Evolutionary conservation across 2,888 invertebrate genomes (phyloP).

Genomic region (Margaritifera margaritifera): DNA sequence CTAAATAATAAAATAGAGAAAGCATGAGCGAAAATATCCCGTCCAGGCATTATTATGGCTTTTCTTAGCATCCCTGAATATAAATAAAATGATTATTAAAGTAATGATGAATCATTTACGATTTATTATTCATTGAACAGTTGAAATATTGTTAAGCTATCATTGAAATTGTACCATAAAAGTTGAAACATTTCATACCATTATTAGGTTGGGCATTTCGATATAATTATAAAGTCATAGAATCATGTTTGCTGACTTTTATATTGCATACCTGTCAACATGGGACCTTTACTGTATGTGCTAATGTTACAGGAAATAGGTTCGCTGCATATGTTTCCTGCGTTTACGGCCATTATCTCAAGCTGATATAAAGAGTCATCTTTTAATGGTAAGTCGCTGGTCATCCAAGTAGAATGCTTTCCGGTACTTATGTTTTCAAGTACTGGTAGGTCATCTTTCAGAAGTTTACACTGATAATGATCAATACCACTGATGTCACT

Average conservation of each 20-base stretch:
- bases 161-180: too few relatives aligned
- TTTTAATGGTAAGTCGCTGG: constrained; percentile 5
- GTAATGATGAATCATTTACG: too few relatives aligned
- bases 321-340: constrained; percentile 4
- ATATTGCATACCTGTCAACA: constrained; percentile 11
- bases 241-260: not conserved
- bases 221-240: too few relatives aligned
- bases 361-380: constrained; percentile 6
- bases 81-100: too few relatives aligned
- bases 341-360: constrained; percentile 7
- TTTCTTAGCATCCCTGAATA: too few relatives aligned
- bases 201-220: too few relatives aligned
- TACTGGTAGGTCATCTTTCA: constrained; percentile 3
- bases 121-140: too few relatives aligned
- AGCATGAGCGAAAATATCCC: too few relatives aligned
- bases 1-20: too few relatives aligned
- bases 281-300: constrained; percentile 4
- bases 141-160: too few relatives aligned
- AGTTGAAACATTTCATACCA: too few relatives aligned
- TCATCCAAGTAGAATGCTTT: constrained; percentile 2
- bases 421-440: not conserved
- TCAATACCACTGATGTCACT: constrained; percentile 9
- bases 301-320: constrained; percentile 6
- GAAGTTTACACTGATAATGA: constrained; percentile 1
- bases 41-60: too few relatives aligned